Conservation (phyloP, 2,888 invertebrate genomes). For the Corbicula japonica region DNA sequence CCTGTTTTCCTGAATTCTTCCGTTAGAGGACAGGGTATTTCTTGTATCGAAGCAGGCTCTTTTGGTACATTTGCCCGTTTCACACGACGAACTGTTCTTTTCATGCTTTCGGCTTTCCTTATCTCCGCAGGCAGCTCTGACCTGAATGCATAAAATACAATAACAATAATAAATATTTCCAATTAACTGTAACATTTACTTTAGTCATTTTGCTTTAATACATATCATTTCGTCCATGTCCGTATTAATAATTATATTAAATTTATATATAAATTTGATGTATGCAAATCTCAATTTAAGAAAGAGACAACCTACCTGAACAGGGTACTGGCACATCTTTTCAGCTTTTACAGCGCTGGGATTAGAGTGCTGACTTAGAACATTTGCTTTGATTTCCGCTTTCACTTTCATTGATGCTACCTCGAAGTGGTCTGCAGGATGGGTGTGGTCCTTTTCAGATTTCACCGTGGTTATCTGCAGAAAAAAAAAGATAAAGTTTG, state of each 20-base stretch:
- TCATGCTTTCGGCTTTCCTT: not conserved
- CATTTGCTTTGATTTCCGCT: conserved; percentile 3
- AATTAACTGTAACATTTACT: not conserved
- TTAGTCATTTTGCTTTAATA: not conserved
- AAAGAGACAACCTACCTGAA: not conserved
- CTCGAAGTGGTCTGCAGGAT: not conserved
- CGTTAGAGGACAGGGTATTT: not conserved
- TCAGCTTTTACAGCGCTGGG: not conserved
- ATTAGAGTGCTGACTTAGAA: not conserved
- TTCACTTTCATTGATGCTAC: conserved; percentile 2
- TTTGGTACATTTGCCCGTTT: not conserved
- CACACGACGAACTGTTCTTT: not conserved
- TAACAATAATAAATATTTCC: not conserved
- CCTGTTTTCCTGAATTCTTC: not conserved
- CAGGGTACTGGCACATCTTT: not conserved
- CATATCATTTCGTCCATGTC: not conserved
- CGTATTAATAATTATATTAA: not conserved
- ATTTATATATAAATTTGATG: not conserved
- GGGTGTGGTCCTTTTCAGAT: not conserved
- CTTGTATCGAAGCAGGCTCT: not conserved
- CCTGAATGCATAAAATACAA: too few relatives aligned
- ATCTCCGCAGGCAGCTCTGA: not conserved
- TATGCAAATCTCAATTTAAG: not conserved
- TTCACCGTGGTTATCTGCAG: not conserved
- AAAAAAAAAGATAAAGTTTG: not conserved